A percentile compares a stretch with the other conserved stretches of the same genome.
phyloP scores from a whole-genome alignment of 2,888 invertebrate genomes.

The Mesochorus sp. region DNA sequence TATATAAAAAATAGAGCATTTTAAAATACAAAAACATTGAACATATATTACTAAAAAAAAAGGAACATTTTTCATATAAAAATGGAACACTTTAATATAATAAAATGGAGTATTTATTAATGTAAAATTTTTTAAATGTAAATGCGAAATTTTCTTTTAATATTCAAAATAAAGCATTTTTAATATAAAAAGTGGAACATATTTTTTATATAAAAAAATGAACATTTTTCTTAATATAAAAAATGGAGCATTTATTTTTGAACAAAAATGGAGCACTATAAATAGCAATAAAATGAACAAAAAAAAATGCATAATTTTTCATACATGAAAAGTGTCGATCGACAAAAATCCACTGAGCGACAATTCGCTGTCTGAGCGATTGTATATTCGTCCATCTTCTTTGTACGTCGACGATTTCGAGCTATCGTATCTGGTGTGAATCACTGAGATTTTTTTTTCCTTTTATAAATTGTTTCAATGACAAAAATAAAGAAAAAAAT shows the following conservation, averaged over 20 bases:
- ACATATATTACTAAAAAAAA: not conserved
- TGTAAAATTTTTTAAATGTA: too few species aligned
- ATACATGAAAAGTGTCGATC: constrained; percentile 86
- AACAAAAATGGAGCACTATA: not conserved
- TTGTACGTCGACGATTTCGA: constrained; percentile 86
- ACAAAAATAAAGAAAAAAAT: constrained; percentile 5
- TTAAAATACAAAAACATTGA: not conserved
- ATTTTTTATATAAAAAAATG: not conserved
- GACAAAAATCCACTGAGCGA: constrained; percentile 87
- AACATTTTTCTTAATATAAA: too few species aligned
- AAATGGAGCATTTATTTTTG: not conserved
- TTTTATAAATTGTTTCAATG: not conserved
- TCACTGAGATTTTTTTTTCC: constrained; percentile 81
- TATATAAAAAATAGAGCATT: not conserved
- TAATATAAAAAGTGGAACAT: not conserved
- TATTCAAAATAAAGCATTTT: too few species aligned
- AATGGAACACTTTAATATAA: too few species aligned
- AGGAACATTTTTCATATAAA: not conserved
- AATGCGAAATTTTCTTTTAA: too few species aligned
- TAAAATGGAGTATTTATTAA: too few species aligned
- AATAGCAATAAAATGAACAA: not conserved
- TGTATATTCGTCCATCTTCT: constrained; percentile 85
- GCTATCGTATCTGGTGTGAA: constrained; percentile 88
- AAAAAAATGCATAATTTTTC: constrained; percentile 62
- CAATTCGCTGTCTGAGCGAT: constrained; percentile 84